Evolutionary conservation across 2,797 vertebrate genomes (phyloP).

Genomic region (Brachyrhaphis roseni): DNA sequence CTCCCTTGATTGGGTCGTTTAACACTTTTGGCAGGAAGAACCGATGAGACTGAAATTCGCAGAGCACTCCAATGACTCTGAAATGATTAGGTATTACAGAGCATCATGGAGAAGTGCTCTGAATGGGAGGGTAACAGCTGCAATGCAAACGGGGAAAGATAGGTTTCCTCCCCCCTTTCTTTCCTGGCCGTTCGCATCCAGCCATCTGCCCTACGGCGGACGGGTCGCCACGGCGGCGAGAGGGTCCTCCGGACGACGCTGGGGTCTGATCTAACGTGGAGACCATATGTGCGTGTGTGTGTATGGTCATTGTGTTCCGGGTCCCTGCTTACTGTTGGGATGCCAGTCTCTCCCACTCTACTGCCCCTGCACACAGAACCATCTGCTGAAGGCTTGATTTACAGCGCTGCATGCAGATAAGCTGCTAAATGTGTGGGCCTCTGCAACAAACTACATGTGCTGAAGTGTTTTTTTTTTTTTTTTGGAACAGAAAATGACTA

Average conservation of each 20-base stretch:
- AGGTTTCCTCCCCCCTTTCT: slow-evolving; percentile 28
- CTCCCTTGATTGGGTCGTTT: slow-evolving; percentile 4
- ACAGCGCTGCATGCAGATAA: neutral
- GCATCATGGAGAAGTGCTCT: slow-evolving; percentile 24
- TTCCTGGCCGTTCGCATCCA: slow-evolving; percentile 40
- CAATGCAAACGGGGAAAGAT: slow-evolving; percentile 51
- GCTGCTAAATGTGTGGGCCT: neutral
- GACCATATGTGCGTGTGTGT: slow-evolving; percentile 14
- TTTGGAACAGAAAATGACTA: neutral
- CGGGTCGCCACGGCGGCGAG: slow-evolving; percentile 13
- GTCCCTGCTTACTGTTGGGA: slow-evolving; percentile 24
- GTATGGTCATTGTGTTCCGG: slow-evolving; percentile 53
- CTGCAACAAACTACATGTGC: neutral
- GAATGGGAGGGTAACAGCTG: slow-evolving; percentile 51
- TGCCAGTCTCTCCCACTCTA: slow-evolving; percentile 51
- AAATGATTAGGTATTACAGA: slow-evolving; percentile 35
- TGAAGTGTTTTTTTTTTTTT: neutral
- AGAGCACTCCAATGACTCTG: slow-evolving; percentile 11
- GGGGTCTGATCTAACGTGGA: slow-evolving; percentile 48
- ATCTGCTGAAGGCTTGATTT: slow-evolving; percentile 39
- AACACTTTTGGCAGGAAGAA: slow-evolving; percentile 20
- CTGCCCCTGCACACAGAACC: slow-evolving; percentile 37
- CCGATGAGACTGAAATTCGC: slow-evolving; percentile 15
- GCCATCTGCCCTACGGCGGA: slow-evolving; percentile 54
- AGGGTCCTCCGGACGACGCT: slow-evolving; percentile 37